Conservation (phyloP, 2,113 vertebrate species). For the Onychostruthus taczanowskii region DNA sequence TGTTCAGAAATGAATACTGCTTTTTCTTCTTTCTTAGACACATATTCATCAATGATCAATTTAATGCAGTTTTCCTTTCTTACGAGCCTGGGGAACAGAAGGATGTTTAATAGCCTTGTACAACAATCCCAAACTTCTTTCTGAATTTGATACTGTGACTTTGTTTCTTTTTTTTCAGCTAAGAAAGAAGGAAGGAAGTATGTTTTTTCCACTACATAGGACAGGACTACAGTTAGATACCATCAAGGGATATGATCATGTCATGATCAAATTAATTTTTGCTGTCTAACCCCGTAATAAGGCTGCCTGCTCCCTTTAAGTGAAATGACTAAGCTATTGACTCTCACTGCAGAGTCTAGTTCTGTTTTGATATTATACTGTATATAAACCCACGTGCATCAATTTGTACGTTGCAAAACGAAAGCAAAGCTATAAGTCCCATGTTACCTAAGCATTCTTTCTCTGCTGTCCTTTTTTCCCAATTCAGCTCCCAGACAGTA, state of each 20-base stretch:
- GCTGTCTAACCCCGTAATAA: conserved; percentile 78
- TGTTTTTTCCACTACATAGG: conserved; percentile 58
- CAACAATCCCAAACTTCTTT: conserved; percentile 63
- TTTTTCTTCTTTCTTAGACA: conserved; percentile 80
- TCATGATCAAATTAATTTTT: conserved; percentile 70
- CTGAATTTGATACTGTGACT: conserved; percentile 14
- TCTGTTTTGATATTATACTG: conserved; percentile 51
- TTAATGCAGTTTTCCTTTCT: conserved; percentile 60
- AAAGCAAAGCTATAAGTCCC: conserved; percentile 64
- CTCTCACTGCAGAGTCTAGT: conserved; percentile 74
- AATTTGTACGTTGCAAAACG: conserved; percentile 35
- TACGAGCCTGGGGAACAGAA: conserved; percentile 36
- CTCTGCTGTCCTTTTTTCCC: conserved; percentile 53
- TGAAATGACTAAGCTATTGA: conserved; percentile 85
- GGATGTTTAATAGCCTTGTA: conserved; percentile 43
- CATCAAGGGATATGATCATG: conserved; percentile 34
- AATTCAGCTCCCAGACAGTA: conserved; percentile 56
- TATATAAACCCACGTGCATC: conserved; percentile 60
- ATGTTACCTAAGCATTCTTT: conserved; percentile 72
- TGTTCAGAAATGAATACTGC: conserved; percentile 75
- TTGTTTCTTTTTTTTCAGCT: conserved; percentile 64
- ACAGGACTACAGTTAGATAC: conserved; percentile 41
- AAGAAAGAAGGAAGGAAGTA: conserved; percentile 50
- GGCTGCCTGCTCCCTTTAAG: conserved; percentile 73
- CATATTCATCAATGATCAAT: conserved; percentile 73